phyloP scores from a whole-genome alignment of 1,140 invertebrate species.

The Pissodes strobi region DNA sequence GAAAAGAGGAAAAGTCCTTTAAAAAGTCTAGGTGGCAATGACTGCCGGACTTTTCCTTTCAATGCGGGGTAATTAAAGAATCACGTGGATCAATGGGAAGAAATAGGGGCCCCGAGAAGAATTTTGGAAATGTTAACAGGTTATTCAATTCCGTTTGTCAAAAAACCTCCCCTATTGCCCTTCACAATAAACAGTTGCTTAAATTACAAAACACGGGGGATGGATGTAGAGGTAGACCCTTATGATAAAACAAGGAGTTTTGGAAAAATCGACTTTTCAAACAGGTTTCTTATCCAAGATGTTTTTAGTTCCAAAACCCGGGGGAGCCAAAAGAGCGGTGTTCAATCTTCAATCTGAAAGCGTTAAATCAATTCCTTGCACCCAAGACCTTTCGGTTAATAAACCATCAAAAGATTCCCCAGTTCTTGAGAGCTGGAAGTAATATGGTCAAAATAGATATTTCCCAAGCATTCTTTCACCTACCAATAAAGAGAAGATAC shows the following conservation, averaged over 20 bases:
- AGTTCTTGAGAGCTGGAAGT: neutral
- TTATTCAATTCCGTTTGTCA: neutral
- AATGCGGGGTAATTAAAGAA: too few species aligned
- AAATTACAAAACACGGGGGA: neutral
- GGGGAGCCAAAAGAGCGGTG: too few species aligned
- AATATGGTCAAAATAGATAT: constrained; percentile 6
- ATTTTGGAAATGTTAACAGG: neutral
- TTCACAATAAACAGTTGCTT: neutral
- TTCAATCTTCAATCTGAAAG: too few species aligned
- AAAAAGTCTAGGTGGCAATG: too few species aligned
- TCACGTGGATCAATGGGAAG: neutral
- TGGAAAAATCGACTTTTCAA: neutral
- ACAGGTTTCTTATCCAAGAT: neutral
- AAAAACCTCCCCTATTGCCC: neutral
- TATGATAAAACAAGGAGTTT: neutral
- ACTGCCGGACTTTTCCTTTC: too few species aligned
- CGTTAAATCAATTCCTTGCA: too few species aligned
- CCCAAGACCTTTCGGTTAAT: too few species aligned
- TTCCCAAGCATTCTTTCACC: constrained; percentile 17
- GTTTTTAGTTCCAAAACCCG: neutral
- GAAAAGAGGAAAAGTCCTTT: too few species aligned
- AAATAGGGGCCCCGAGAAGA: neutral
- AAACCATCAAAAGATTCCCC: neutral
- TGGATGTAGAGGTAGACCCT: neutral
- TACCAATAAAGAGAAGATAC: constrained; percentile 6